Conservation (phyloP, 1,140 invertebrate genomes). For the Drosophila ogumai region DNA sequence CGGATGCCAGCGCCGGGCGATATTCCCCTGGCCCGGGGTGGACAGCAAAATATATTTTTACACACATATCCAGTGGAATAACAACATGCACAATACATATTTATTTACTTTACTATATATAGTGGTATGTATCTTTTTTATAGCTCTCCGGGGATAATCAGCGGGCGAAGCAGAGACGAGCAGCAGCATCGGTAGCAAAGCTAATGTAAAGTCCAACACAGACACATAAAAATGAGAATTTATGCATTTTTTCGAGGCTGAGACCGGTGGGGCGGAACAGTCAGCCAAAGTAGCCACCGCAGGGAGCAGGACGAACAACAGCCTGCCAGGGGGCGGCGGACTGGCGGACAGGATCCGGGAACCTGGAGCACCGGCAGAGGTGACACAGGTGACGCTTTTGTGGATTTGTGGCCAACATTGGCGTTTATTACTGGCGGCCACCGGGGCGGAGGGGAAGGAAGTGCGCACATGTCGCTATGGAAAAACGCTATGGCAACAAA, state of each 20-base stretch:
- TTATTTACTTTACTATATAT: conserved; percentile 44
- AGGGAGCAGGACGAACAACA: conserved; percentile 37
- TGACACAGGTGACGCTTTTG: conserved; percentile 77
- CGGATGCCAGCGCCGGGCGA: conserved; percentile 18
- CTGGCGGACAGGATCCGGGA: neutral
- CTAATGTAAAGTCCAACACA: conserved; percentile 80
- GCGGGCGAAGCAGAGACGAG: conserved; percentile 4
- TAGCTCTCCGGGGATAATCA: conserved; percentile 78
- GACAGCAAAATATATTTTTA: conserved; percentile 63
- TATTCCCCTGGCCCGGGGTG: conserved; percentile 55
- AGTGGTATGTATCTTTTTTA: conserved; percentile 70
- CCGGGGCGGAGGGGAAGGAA: conserved; percentile 34
- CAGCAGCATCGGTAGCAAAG: conserved; percentile 37
- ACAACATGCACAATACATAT: conserved; percentile 18
- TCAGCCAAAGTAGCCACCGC: conserved; percentile 54
- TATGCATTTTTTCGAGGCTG: conserved; percentile 66
- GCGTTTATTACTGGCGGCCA: conserved; percentile 48
- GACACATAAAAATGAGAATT: conserved; percentile 82
- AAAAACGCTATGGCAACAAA: conserved; percentile 38
- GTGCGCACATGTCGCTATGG: conserved; percentile 60
- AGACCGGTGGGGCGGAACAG: conserved; percentile 36
- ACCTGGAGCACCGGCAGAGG: conserved; percentile 38
- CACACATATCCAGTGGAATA: conserved; percentile 59
- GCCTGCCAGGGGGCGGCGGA: conserved; percentile 10
- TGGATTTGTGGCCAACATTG: conserved; percentile 70